Conservation (phyloP, 2,113 vertebrate species). For the Nibea albiflora region DNA sequence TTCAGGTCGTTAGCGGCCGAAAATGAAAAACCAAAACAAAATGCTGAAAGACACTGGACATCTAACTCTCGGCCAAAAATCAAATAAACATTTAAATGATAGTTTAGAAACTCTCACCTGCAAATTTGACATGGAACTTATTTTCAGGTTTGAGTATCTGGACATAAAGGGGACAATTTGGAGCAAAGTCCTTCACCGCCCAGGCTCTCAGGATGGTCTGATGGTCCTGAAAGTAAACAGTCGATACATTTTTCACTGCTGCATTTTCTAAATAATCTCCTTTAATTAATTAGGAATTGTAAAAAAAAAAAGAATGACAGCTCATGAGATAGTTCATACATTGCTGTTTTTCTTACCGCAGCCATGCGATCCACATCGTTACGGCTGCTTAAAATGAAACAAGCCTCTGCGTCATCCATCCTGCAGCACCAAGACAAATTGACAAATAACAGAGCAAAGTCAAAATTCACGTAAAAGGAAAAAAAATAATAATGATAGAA, state of each 20-base stretch:
- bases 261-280: constrained; percentile 1
- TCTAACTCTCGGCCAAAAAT: neutral
- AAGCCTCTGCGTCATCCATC: constrained; percentile 97
- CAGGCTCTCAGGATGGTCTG: constrained; percentile 98
- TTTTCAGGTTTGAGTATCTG: constrained; percentile 98
- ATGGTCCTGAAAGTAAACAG: constrained; percentile 88
- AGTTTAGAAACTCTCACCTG: constrained; percentile 84
- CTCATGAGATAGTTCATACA: neutral
- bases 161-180: constrained; percentile 96
- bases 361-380: constrained; percentile 96
- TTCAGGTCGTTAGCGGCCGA: neutral
- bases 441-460: constrained; percentile 24
- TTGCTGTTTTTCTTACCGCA: constrained; percentile 87
- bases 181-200: constrained; percentile 98
- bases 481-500: neutral
- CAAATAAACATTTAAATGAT: neutral
- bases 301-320: constrained; percentile 10
- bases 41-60: neutral
- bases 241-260: neutral
- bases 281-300: neutral
- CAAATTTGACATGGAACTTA: constrained; percentile 99
- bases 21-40: neutral
- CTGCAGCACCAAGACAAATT: constrained; percentile 76
- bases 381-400: constrained; percentile 96
- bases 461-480: constrained; percentile 28